Conservation (phyloP, 2,888 invertebrate species). For the Caenorhabditis japonica region DNA sequence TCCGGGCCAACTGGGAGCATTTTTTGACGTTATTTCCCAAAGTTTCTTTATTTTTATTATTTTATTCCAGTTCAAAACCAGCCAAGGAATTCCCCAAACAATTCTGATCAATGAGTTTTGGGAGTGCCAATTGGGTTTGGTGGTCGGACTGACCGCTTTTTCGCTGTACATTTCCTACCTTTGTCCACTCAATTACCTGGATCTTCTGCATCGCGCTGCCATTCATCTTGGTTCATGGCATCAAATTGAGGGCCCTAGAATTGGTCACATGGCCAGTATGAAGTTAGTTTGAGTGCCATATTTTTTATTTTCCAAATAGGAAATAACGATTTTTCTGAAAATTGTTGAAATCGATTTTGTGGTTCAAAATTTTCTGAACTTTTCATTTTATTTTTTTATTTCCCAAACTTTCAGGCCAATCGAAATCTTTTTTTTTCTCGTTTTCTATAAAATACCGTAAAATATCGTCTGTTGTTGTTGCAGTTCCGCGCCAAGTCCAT, state of each 20-base stretch:
- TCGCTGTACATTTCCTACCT: conserved; percentile 85
- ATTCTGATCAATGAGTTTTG: conserved; percentile 71
- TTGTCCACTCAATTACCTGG: conserved; percentile 85
- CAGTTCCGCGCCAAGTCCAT: conserved; percentile 57
- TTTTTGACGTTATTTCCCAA: conserved; percentile 1
- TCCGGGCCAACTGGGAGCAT: no score
- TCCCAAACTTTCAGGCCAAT: no score
- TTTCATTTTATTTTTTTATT: no score
- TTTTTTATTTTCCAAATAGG: no score
- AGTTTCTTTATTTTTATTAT: neutral
- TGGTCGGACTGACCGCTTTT: conserved; percentile 83
- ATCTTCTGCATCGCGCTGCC: conserved; percentile 85
- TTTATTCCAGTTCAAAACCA: conserved; percentile 68
- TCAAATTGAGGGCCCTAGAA: conserved; percentile 74
- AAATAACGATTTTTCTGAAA: neutral
- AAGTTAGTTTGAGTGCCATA: no score
- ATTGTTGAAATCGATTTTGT: no score
- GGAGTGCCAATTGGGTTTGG: conserved; percentile 59
- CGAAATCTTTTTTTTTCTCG: no score
- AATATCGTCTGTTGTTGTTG: no score
- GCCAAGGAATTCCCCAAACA: conserved; percentile 63
- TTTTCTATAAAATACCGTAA: no score
- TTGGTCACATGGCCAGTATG: conserved; percentile 57
- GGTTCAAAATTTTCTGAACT: no score
- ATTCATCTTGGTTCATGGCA: conserved; percentile 89